Evolutionary conservation across 1,140 invertebrate species (phyloP).

Genomic region (Danaus melanippus): DNA sequence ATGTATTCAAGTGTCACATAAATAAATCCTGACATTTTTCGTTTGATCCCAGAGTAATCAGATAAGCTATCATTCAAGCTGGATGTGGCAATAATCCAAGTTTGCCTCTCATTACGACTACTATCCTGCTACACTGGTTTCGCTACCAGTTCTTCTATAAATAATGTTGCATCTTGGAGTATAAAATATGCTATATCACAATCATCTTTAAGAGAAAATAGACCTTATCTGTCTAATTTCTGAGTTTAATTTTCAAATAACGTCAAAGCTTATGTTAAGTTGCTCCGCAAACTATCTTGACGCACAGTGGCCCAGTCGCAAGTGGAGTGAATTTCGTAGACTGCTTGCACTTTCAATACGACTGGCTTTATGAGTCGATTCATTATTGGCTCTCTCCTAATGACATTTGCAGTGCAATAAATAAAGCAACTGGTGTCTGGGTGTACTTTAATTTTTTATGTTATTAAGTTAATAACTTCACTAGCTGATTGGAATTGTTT

Average conservation of each 20-base stretch:
- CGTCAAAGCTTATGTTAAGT: constrained; percentile 8
- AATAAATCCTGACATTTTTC: constrained; percentile 32
- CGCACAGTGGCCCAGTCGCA: constrained; percentile 56
- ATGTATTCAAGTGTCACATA: constrained; percentile 24
- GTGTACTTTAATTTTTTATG: too few species aligned
- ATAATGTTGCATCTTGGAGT: constrained; percentile 34
- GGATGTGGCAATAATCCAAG: constrained; percentile 50
- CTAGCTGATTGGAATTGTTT: too few species aligned
- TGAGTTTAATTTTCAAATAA: constrained; percentile 18
- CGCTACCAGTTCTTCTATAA: constrained; percentile 60
- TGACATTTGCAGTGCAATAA: constrained; percentile 30
- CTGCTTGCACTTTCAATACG: constrained; percentile 63
- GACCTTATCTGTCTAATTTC: constrained; percentile 7
- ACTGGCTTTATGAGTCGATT: constrained; percentile 44
- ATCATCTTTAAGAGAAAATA: constrained; percentile 16
- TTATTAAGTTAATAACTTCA: too few species aligned
- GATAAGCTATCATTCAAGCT: constrained; percentile 36
- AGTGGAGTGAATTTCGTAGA: constrained; percentile 56
- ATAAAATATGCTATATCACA: constrained; percentile 25
- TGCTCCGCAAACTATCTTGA: constrained; percentile 9
- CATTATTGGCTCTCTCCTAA: constrained; percentile 38
- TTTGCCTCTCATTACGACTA: constrained; percentile 50
- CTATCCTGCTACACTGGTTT: constrained; percentile 60
- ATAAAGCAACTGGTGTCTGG: too few species aligned
- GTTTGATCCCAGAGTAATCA: constrained; percentile 27